phyloP scores from a whole-genome alignment of 2,113 vertebrate genomes.

The Garra rufa region DNA sequence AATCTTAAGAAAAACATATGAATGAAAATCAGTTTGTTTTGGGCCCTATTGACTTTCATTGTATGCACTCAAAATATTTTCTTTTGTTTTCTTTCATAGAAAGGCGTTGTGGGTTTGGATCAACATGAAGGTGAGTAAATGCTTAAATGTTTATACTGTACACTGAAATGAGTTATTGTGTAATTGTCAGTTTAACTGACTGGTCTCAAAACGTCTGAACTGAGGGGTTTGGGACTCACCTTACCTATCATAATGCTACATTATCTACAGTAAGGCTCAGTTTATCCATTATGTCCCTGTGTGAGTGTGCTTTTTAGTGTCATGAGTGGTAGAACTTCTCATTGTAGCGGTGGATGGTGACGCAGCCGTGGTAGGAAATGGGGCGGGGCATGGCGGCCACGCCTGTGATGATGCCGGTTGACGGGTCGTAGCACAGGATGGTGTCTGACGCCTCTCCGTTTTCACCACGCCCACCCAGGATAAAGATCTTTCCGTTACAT shows the following conservation, averaged over 20 bases:
- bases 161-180: slow-evolving; percentile 3
- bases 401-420: slow-evolving; percentile 94
- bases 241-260: not conserved
- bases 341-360: slow-evolving; percentile 96
- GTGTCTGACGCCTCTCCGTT: slow-evolving; percentile 93
- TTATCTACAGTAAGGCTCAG: slow-evolving; percentile 35
- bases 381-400: slow-evolving; percentile 95
- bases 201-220: slow-evolving; percentile 8
- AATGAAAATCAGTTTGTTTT: not conserved
- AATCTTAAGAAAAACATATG: not conserved
- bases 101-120: not conserved
- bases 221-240: slow-evolving; percentile 11
- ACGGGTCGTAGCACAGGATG: slow-evolving; percentile 94
- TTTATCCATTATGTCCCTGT: slow-evolving; percentile 24
- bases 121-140: not conserved
- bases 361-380: slow-evolving; percentile 97
- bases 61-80: not conserved
- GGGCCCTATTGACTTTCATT: too few species aligned
- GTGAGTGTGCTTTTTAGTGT: slow-evolving; percentile 49
- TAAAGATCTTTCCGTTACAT: slow-evolving; percentile 97
- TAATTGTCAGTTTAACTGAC: slow-evolving; percentile 33
- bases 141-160: not conserved
- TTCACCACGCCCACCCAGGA: slow-evolving; percentile 93
- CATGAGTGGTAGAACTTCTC: slow-evolving; percentile 90
- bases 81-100: not conserved